Conservation (phyloP, 2,797 vertebrate genomes). For the Sciaenops ocellatus region DNA sequence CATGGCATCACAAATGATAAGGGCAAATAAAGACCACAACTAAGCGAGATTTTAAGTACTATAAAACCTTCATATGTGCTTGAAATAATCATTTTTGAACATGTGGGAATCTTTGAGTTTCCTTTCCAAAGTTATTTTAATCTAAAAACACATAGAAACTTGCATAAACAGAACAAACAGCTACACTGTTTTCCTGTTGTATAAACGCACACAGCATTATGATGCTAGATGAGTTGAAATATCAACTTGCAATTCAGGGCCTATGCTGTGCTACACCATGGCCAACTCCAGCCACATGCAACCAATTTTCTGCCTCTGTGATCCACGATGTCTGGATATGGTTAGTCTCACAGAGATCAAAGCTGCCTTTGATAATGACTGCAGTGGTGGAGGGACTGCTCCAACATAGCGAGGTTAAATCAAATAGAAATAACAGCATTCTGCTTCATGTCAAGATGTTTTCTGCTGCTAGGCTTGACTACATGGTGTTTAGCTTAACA, state of each 20-base stretch:
- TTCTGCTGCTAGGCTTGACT: conserved; percentile 78
- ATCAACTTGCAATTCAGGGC: conserved; percentile 82
- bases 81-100: conserved; percentile 9
- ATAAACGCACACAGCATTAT: conserved; percentile 60
- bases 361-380: conserved; percentile 90
- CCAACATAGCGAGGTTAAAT: conserved; percentile 80
- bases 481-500: conserved; percentile 67
- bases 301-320: conserved; percentile 91
- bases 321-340: conserved; percentile 93
- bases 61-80: conserved; percentile 22
- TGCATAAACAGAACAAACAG: conserved; percentile 14
- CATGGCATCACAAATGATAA: conserved; percentile 78
- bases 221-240: conserved; percentile 74
- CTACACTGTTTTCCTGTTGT: conserved; percentile 30
- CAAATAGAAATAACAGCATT: conserved; percentile 84
- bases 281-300: conserved; percentile 90
- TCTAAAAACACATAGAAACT: conserved; percentile 23
- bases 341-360: conserved; percentile 94
- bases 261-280: conserved; percentile 80
- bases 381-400: conserved; percentile 86
- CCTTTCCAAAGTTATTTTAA: conserved; percentile 6
- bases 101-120: background rate
- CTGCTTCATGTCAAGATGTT: conserved; percentile 86
- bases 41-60: conserved; percentile 33
- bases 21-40: conserved; percentile 53